Evolutionary conservation across 2,113 vertebrate species (phyloP), one percentile per base, ranked within the genome.

Genomic region (Apteryx mantelli): DNA sequence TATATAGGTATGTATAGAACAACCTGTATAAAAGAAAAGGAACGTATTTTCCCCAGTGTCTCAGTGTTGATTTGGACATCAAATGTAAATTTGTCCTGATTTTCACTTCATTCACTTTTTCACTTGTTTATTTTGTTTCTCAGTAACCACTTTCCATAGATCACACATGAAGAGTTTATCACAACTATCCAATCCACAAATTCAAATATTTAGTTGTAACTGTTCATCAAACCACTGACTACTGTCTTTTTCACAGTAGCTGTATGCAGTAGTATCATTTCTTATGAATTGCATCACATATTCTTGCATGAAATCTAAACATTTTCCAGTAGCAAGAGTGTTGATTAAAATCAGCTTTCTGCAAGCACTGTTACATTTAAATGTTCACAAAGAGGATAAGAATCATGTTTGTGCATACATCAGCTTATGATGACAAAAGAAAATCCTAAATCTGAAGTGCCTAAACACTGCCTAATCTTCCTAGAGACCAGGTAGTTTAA

Each of bases 21-120:
- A 48, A 73, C 11, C 65, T 77, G 4, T 28, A 32, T 15, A 65
- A 77, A 83, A 14, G 30, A 63, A 19, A 74, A 91, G 25, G 40
- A 69, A 1, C 4, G 19, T 84, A 55, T 63, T 58, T 58, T 73
- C 17, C 20, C 14, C 64, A 80, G 44, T 5, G 83, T 55, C 24
- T 66, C 61, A 60, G 25, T n/a, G 16, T 7, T 86, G 48, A 84
- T 84, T 63, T 88, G 61, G 38, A 82, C n/a, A 69, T 56, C 2
- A 87, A 60, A 88, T 87, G 71, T 73, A 84, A 92, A 91, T n/a
- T 17, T 88, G 69, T 81, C 74, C 64, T 91, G 22, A 80, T 96
- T 88, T 96, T 86, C 64, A 78, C 40, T 50, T 28, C 18, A 32
- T 44, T 64, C 34, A 28, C 13, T 28, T 79, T 52, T 79, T 36